A percentile compares a stretch with the other conserved stretches of the same genome.
These are phyloP conservation scores for Megaptera novaeangliae DNA, from an alignment of 2,113 vertebrate genomes.

Conservation along the genomic window DNA sequence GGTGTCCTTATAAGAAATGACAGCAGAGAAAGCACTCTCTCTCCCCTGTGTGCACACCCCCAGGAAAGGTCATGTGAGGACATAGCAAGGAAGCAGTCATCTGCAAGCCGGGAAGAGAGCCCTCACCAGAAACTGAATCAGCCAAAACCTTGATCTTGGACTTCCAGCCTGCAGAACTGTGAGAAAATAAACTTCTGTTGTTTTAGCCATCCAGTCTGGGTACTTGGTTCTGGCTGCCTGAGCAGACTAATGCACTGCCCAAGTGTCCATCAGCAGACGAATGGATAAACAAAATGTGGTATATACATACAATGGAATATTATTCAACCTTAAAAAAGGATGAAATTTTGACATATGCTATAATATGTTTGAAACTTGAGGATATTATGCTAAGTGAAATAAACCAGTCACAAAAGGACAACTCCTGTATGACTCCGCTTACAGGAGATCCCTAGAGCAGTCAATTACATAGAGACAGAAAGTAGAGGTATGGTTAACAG, in stretches of 20 bases:
- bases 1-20: neutral
- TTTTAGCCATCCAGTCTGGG: neutral
- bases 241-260: neutral
- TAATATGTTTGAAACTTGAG: neutral
- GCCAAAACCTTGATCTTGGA: neutral
- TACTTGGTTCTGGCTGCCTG: neutral
- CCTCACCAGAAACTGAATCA: neutral
- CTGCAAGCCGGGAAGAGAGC: neutral
- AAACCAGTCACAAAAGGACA: neutral
- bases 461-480: neutral
- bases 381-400: neutral
- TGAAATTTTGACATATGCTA: neutral
- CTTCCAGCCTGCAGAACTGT: neutral
- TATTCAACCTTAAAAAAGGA: neutral
- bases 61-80: neutral
- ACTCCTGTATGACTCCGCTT: neutral
- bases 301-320: neutral
- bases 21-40: neutral
- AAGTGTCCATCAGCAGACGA: neutral
- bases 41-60: neutral
- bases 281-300: neutral
- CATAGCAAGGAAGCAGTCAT: neutral
- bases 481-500: neutral
- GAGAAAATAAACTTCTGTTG: neutral
- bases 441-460: neutral